phyloP scores from a whole-genome alignment of 1,140 invertebrate species.

The Zaprionus camerounensis region DNA sequence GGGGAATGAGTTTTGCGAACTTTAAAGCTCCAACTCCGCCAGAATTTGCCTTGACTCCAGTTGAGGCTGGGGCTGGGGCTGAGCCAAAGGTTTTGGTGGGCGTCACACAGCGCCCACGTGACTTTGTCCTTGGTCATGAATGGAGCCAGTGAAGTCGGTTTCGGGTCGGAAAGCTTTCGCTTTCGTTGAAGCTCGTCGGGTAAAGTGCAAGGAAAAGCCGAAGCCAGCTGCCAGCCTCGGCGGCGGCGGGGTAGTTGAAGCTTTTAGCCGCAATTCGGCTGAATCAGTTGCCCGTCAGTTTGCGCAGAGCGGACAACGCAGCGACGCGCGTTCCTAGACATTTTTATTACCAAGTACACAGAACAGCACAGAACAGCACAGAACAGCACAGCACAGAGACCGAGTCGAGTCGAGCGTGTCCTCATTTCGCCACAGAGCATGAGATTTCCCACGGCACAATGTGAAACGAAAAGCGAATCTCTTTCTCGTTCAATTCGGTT shows the following conservation, averaged over 20 bases:
- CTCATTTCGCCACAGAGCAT: conserved; percentile 8
- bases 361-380: too few species aligned
- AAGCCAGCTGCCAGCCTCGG: conserved; percentile 9
- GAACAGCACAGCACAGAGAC: too few species aligned
- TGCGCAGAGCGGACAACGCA: conserved; percentile 42
- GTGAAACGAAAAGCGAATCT: background rate
- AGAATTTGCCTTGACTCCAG: background rate
- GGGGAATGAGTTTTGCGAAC: background rate
- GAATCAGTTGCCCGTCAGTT: conserved; percentile 68
- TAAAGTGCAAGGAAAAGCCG: conserved; percentile 56
- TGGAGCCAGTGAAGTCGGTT: conserved; percentile 42
- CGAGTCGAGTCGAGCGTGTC: conserved; percentile 1
- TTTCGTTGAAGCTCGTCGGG: conserved; percentile 39
- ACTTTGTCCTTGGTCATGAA: conserved; percentile 57
- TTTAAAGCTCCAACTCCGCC: conserved; percentile 22
- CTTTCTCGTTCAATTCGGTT: background rate
- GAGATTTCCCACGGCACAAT: background rate
- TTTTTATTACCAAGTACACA: conserved; percentile 20
- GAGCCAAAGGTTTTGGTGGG: background rate
- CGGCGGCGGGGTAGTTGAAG: conserved; percentile 35
- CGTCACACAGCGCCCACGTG: conserved; percentile 52
- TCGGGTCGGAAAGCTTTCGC: conserved; percentile 50
- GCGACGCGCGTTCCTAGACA: background rate
- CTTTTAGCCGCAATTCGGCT: conserved; percentile 54
- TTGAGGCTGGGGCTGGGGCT: background rate